These are phyloP conservation scores for Corythornis leucogaster DNA, from an alignment of 2,797 vertebrate species.

Conservation along the genomic window DNA sequence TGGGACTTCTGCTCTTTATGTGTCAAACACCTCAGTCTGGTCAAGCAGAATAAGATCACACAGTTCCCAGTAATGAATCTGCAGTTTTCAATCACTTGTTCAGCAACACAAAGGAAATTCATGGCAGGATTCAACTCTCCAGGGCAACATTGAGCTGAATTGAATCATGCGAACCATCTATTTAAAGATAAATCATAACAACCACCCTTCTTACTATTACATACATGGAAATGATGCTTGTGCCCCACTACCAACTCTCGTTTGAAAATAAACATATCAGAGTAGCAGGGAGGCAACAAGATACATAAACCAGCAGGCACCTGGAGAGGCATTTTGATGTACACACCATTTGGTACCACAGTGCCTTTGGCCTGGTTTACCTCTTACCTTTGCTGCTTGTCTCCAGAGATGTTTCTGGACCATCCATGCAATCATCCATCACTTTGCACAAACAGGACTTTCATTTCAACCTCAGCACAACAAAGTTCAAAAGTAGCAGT, in stretches of 20 bases:
- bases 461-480: background rate
- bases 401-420: background rate
- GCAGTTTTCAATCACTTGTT: background rate
- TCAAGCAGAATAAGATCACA: background rate
- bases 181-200: background rate
- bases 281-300: background rate
- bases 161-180: background rate
- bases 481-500: background rate
- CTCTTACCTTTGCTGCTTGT: background rate
- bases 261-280: background rate
- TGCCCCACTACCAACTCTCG: background rate
- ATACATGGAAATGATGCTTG: background rate
- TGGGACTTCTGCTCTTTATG: background rate
- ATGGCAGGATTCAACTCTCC: background rate
- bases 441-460: background rate
- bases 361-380: background rate
- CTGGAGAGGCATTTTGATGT: rapidly evolving
- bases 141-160: background rate
- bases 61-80: background rate
- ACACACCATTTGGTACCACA: background rate
- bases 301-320: background rate
- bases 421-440: background rate
- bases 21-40: background rate
- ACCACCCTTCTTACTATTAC: background rate
- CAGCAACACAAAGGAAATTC: background rate